Evolutionary conservation across 1,140 invertebrate species (phyloP), one percentile per base, ranked within the genome.

Genomic region (Nylanderia fulva): DNA sequence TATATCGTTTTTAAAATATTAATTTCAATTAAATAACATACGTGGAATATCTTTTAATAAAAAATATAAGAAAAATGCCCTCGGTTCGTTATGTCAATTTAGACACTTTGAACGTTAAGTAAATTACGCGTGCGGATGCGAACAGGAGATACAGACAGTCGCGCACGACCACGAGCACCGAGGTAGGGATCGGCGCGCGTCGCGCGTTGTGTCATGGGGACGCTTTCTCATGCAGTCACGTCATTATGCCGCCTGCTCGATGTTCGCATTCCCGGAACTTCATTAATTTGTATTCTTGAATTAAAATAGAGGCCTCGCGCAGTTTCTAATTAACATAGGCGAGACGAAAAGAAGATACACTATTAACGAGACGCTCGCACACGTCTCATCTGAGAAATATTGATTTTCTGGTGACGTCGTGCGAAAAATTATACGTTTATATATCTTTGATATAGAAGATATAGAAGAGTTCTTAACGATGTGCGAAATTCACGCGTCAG

Each of bases 141-240:
- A 85, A 88, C 36, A 56, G 52, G 1, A 66, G 75, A 85, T 80
- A 68, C 86, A 69, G 82, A 68, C 85, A 71, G 60, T 42, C 45
- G 82, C 86, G 61, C 48, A 85, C 83, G 84, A 52, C 77, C 71
- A 54, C 66, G 24, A 15, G 74, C 15, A 21, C 13, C 13, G 18
- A 60, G 77, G 83, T 66, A 82, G 85, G 90, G 86, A 88, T 85
- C 71, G 88, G 85, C 90, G 90, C 85, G 86, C 84, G 90, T 90
- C 90, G 61, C 85, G 66, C 60, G 33, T 90, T 89, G 83, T 89
- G 66, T 60, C 85, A 76, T 66, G 69, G 27, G 29, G 87, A 74
- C 45, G 60, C 80, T 58, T 82, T 74, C 48, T 76, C 80, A 68
- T 48, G 80, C 85, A 45, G 56, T 58, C 58, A 36, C 60, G 33